phyloP scores from a whole-genome alignment of 2,888 invertebrate species.

The Bruchidius siliquastri region DNA sequence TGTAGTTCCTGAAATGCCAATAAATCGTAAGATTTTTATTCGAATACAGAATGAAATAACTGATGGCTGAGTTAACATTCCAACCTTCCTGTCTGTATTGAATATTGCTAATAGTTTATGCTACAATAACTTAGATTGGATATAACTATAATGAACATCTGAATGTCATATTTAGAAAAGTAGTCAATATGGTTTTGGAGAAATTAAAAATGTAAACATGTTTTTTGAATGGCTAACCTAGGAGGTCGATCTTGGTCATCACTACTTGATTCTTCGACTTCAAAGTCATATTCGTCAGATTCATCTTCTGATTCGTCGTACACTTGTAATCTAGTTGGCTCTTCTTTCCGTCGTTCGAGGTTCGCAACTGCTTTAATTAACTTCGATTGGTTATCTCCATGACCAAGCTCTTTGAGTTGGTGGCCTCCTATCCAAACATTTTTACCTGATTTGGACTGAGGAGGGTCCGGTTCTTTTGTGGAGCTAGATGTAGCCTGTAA shows the following conservation, averaged over 20 bases:
- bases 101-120: too few relatives aligned
- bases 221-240: constrained; percentile 31
- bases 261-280: constrained; percentile 39
- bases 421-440: constrained; percentile 61
- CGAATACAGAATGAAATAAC: too few relatives aligned
- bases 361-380: constrained; percentile 63
- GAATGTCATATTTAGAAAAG: too few relatives aligned
- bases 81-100: too few relatives aligned
- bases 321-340: constrained; percentile 45
- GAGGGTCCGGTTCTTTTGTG: constrained; percentile 28
- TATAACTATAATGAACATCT: too few relatives aligned
- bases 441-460: constrained; percentile 47
- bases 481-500: constrained; percentile 15
- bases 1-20: background rate
- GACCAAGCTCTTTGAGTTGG: constrained; percentile 53
- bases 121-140: too few relatives aligned
- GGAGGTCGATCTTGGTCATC: constrained; percentile 51
- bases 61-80: too few relatives aligned
- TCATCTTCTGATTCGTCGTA: constrained; percentile 38
- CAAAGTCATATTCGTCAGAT: constrained; percentile 31
- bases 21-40: background rate
- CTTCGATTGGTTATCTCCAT: constrained; percentile 57
- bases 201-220: background rate
- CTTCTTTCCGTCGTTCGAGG: constrained; percentile 56
- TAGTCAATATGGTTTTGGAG: too few relatives aligned